Base-by-base conservation (phyloP, 35 echinoderm and acorn worm genomes). In the Diadema setosum region DNA sequence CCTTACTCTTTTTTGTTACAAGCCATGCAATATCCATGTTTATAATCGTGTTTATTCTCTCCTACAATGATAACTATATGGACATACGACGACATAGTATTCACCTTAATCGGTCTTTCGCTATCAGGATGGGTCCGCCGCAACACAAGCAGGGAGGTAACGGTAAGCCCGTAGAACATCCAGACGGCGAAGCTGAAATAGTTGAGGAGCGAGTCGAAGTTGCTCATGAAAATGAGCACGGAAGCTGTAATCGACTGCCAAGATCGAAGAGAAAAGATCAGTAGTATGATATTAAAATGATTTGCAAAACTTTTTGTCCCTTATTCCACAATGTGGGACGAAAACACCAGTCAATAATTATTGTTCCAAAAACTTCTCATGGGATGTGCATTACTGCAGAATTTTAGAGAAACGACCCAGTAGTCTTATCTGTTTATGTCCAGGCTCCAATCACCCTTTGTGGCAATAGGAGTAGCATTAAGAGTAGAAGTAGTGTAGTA, bases 101-200 rank as follows among this genome's bases (percentile, higher is more conserved):
- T 24, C 84, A 99, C 96, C 87, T 99, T 99, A 57, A 92, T 92
- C 20, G 96, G 96, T 65, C 96, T 82, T 18, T 65, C 37, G 42
- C 65, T 58, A 59, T 95, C 75, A 39, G 88, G 76, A 39, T 85
- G 81, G 29, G 75, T 94, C 5, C 86, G 89, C 17, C 96, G 39
- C 42, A 99, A 26, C 4, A 99, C 78, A 5, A 94, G 34, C 3
- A 99, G 64, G 1, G 92, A 58, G 2, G 91, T 0, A 11, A 99
- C 92, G 0, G 92, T 91, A 14, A 81, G 34, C 20, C 96, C 89
- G 42, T 99, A 99, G 83, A 99, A 99, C 14, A 91, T 39, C 96
- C 96, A 99, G 0, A 89, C 93, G 29, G 96, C 90, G 70, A 99
- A 99, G 31, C 92, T 93, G 44, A 94, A 94, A 42, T 94, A 94